Evolutionary conservation across 2,888 invertebrate genomes (phyloP), one percentile per base, ranked within the genome.

Genomic region (Luffia ferchaultella): DNA sequence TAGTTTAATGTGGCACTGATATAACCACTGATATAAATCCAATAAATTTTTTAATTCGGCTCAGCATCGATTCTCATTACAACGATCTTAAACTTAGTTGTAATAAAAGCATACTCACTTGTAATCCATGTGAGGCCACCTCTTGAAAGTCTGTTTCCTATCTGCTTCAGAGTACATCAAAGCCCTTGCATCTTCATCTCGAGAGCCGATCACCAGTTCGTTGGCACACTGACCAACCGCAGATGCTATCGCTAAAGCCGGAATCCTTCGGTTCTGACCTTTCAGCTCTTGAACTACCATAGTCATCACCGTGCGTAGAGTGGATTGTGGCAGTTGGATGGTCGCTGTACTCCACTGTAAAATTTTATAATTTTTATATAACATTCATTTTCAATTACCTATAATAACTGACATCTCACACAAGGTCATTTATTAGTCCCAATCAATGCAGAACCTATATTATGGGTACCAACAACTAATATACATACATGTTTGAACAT

Each of bases 81-180:
- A n/a, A n/a, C n/a, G n/a, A n/a, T n/a, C n/a, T n/a, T n/a, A n/a
- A n/a, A n/a, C n/a, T n/a, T n/a, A n/a, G n/a, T n/a, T n/a, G n/a
- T n/a, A n/a, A n/a, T n/a, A n/a, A n/a, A n/a, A n/a, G n/a, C n/a
- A n/a, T n/a, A 77, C 85, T 82, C 68, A 95, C 94, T 96, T 96
- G 79, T 96, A 97, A 73, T 96, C 95, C 94, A 95, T 96, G 67
- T 97, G 97, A 1, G 97, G 97, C 97, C 97, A 97, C 65, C 93
- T 90, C 57, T 91, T 90, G 76, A 97, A 97, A 0, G 97, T 96
- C 67, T 95, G 92, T 60, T 93, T 88, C 45, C 97, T 86, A 54
- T 95, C 93, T 0, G 94, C 93, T 76, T 97, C 97, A 57, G 95
- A 95, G 70, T 94, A 95, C 97, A 97, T 97, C 53, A 89, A 77